Conservation (phyloP, 2,797 vertebrate genomes). For the Xiphophorus birchmanni region DNA sequence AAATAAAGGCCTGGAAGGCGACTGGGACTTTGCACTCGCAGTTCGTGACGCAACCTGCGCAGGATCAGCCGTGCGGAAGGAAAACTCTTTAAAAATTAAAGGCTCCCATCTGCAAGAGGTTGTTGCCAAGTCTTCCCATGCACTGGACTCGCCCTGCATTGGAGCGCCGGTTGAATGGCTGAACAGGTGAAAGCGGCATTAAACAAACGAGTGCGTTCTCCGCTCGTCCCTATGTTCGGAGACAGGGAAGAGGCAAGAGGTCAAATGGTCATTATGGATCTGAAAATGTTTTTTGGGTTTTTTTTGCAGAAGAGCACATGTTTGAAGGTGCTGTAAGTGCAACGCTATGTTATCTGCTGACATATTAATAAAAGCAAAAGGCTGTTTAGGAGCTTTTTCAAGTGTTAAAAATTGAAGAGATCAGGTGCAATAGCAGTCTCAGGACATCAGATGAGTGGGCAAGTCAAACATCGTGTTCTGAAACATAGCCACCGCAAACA, state of each 20-base stretch:
- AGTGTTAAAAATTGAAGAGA: slow-evolving; percentile 67
- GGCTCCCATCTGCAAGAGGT: slow-evolving; percentile 73
- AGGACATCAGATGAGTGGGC: slow-evolving; percentile 54
- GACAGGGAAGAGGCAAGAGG: slow-evolving; percentile 66
- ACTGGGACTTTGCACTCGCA: slow-evolving; percentile 73
- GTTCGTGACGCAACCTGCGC: slow-evolving; percentile 68
- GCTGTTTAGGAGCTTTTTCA: slow-evolving; percentile 73
- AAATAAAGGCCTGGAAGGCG: slow-evolving; percentile 47
- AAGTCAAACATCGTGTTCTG: slow-evolving; percentile 73
- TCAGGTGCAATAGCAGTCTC: slow-evolving; percentile 52
- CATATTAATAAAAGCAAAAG: slow-evolving; percentile 78
- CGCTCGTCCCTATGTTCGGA: slow-evolving; percentile 58
- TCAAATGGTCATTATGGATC: slow-evolving; percentile 79
- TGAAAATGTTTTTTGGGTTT: slow-evolving; percentile 46
- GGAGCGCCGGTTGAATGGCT: slow-evolving; percentile 72
- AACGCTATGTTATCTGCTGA: slow-evolving; percentile 63
- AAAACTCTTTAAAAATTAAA: slow-evolving; percentile 85
- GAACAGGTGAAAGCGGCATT: slow-evolving; percentile 76
- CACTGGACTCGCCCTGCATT: slow-evolving; percentile 54
- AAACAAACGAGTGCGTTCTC: slow-evolving; percentile 69
- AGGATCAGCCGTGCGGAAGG: slow-evolving; percentile 70
- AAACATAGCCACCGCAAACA: slow-evolving; percentile 72
- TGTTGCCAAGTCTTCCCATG: slow-evolving; percentile 58
- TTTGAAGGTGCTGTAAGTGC: slow-evolving; percentile 65
- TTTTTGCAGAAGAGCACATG: slow-evolving; percentile 66